Evolutionary conservation across 2,113 vertebrate genomes (phyloP), one percentile per base, ranked within the genome.

Genomic region (Enhydra lutris): DNA sequence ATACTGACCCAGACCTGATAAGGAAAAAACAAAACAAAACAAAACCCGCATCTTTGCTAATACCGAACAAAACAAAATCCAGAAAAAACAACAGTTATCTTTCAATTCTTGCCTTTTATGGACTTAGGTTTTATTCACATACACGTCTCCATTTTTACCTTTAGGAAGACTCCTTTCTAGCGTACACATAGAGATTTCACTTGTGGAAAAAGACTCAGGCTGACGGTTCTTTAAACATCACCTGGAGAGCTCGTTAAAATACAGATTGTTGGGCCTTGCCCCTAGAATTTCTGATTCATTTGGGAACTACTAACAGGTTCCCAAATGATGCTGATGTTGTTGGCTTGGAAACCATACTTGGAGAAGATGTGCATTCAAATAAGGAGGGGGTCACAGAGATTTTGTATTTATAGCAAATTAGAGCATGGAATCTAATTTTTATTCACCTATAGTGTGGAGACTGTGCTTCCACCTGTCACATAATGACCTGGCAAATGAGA

Each of bases 41-140:
- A 42, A 42, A 86, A 29, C 14, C 13, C 1, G 15, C 42, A 24
- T 6, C 36, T 92, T 47, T 91, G 71, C n/a, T 85, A 73, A 91
- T n/a, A 86, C 63, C 65, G 76, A 67, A 80, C 18, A 96, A 90
- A 94, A 31, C 3, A 95, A 96, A 91, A 5, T 92, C 31, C 89
- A 90, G 73, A 31, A 92, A 81, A 95, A 15, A 7, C 36, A 88
- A 17, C 36, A 76, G 11, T 1, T 73, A 24, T 81, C 34, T 79
- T 96, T 92, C 20, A 95, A 23, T n/a, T 83, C 36, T 94, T 95
- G 80, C 4, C n/a, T 84, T 76, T 94, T 42, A 45, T 76, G 29
- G 15, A 71, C 21, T 79, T 89, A 61, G 55, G 6, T 83, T 97
- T 97, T 88, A 31, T 61, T 31, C 42, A 20, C 71, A 90, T 80